Base-by-base conservation (phyloP, 1,140 invertebrate genomes). In the Platyscapa corneri region DNA sequence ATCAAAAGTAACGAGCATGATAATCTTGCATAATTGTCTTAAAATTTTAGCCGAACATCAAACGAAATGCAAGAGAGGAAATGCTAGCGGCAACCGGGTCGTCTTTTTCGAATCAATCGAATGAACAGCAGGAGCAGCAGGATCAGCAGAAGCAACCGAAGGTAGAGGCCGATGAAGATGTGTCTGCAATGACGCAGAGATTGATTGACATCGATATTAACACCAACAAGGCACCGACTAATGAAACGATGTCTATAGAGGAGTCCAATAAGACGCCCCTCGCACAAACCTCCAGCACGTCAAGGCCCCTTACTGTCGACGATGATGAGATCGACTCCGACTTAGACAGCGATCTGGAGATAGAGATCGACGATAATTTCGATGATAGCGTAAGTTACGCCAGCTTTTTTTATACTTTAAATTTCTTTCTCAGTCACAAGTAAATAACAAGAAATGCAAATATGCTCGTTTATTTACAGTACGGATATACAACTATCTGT, bases 21-120 rank as follows among this genome's bases (percentile, higher is more conserved):
- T n/a, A n/a, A n/a, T 46, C 42, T 46, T 7, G 12, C 5, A 46
- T 46, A 7, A 5, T 74, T 12, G 37, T n/a, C 37, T 32, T n/a
- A n/a, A 14, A 27, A 87, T 91, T 95, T 12, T 92, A 96, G 94
- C 90, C 95, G 37, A 97, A 97, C 90, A 93, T 94, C 83, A 96
- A 97, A 70, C 93, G 97, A 65, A 96, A 96, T 88, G 94, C 96
- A 0, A 89, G 97, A 7, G 95, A 96, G 85, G 97, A 98, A 91
- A 96, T 97, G 95, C 91, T 94, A 87, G 92, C 91, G 30, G 95
- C 95, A 2, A 94, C 95, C n/a, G 49, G 3, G 34, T 5, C 30
- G 27, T 76, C 46, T 27, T 12, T 23, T 0, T 12, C 37, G 23
- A 32, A 34, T 10, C 39, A 78, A 7, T 70, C 20, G 5, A 84